Percentiles rank a stretch among this genome's conserved stretches.
Conservation (phyloP, 64 coral and sea anemone genomes). For the Montipora sp. region DNA sequence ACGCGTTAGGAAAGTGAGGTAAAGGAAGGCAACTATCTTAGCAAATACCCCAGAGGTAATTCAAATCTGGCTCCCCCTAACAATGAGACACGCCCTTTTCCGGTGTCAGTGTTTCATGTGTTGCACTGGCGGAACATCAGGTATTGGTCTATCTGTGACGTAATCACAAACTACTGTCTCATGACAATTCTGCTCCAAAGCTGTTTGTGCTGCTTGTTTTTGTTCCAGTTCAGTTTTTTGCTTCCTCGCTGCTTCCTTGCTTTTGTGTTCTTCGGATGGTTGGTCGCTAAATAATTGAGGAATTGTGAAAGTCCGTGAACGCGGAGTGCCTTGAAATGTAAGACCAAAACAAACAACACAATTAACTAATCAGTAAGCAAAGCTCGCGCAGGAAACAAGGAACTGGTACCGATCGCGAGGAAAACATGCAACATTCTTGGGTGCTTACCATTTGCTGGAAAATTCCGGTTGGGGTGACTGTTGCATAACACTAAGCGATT, state of each 20-base stretch:
- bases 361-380: background rate
- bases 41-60: too few species aligned
- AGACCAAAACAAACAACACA: background rate
- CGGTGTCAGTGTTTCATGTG: background rate
- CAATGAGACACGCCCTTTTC: too few species aligned
- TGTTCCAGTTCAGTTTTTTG: background rate
- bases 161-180: background rate
- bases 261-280: background rate
- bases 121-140: background rate
- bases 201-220: background rate
- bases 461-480: too few species aligned
- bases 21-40: too few species aligned
- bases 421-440: too few species aligned
- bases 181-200: background rate
- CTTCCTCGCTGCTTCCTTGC: background rate
- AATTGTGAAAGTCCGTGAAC: background rate
- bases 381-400: background rate
- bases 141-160: background rate
- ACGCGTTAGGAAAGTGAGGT: too few species aligned
- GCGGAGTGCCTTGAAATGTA: background rate
- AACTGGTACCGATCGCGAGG: background rate
- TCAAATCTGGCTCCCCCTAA: too few species aligned
- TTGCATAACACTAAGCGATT: too few species aligned
- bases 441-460: too few species aligned
- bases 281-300: background rate